A percentile compares a stretch with the other conserved stretches of the same genome.
phyloP scores from a whole-genome alignment of 2,797 vertebrate species.

The Cossypha heuglini region DNA sequence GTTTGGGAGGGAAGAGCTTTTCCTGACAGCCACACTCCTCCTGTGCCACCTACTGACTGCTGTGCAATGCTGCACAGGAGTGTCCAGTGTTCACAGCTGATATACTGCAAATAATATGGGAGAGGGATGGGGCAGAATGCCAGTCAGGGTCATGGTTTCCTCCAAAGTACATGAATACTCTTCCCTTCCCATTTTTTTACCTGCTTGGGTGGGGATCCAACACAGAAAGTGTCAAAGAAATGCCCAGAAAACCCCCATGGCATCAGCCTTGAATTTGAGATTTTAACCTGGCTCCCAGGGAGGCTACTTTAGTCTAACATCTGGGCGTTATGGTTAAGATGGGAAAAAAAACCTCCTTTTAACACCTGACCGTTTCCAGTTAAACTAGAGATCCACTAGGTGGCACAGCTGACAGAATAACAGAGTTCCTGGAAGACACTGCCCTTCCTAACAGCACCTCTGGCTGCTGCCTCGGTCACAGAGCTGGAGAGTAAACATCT shows the following conservation, averaged over 20 bases:
- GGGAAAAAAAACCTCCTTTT: background rate
- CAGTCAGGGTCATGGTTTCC: background rate
- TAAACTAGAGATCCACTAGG: background rate
- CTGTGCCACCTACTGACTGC: conserved; percentile 36
- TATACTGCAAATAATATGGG: fast-evolving
- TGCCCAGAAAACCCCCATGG: fast-evolving
- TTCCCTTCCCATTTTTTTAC: background rate
- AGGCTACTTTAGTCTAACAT: background rate
- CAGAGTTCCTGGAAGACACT: background rate
- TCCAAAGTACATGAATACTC: background rate
- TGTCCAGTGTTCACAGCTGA: fast-evolving
- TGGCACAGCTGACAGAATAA: background rate
- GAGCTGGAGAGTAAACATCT: background rate
- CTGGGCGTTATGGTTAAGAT: background rate
- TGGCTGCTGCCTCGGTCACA: background rate
- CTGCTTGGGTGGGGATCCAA: background rate
- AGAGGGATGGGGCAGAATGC: background rate
- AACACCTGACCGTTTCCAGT: background rate
- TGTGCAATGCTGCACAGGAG: background rate
- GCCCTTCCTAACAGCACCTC: background rate
- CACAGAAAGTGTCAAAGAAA: background rate
- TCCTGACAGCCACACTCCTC: background rate
- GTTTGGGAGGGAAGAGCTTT: background rate
- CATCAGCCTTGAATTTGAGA: background rate
- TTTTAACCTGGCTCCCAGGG: background rate